These are phyloP conservation scores for Eurystomus glaucurus DNA, from an alignment of 2,797 vertebrate species.

Conservation along the genomic window DNA sequence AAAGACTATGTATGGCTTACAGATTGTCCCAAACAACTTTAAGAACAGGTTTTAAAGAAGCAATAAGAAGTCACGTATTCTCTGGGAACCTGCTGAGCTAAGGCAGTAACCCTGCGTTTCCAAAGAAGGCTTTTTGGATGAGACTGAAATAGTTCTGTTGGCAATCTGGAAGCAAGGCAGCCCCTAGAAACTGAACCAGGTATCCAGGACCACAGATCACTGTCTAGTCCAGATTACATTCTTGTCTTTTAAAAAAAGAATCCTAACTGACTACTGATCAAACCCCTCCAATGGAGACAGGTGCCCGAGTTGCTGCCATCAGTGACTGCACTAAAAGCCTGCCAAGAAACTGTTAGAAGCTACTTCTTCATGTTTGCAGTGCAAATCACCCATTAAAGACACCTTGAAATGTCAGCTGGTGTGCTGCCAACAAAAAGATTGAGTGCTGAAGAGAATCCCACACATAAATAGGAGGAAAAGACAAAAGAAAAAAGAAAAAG, in stretches of 20 bases:
- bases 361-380: not conserved
- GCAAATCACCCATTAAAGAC: slow-evolving; percentile 2
- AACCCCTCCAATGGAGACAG: not conserved
- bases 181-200: not conserved
- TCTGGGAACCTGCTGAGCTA: not conserved
- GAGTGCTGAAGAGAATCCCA: not conserved
- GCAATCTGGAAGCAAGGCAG: not conserved
- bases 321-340: not conserved
- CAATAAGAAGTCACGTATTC: not conserved
- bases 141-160: not conserved
- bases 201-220: not conserved
- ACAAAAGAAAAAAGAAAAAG: not conserved
- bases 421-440: not conserved
- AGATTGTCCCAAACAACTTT: not conserved
- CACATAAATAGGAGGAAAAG: not conserved
- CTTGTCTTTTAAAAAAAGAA: not conserved
- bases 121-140: not conserved
- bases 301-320: not conserved
- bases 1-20: not conserved
- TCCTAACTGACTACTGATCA: not conserved
- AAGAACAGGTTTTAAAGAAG: not conserved
- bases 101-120: not conserved
- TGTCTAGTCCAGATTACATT: not conserved
- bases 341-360: slow-evolving; percentile 30
- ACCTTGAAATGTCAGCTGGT: not conserved